phyloP scores from a whole-genome alignment of 2,113 vertebrate species.

The Axis porcinus region DNA sequence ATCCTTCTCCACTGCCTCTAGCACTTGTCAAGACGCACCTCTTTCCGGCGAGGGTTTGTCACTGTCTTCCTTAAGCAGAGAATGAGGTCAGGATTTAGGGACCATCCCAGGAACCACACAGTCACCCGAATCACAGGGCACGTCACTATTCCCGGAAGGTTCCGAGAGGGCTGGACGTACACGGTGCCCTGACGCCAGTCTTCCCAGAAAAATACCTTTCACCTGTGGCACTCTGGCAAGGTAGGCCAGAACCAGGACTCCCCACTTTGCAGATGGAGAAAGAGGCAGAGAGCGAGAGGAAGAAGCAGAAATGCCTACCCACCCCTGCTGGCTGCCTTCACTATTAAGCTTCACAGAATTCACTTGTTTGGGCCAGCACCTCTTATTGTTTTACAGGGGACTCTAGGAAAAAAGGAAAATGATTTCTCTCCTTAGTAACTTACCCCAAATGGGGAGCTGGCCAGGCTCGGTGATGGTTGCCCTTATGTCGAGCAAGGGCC shows the following conservation, averaged over 20 bases:
- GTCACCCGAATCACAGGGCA: not conserved
- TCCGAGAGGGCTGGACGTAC: rapidly evolving
- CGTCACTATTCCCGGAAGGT: not conserved
- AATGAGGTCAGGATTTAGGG: not conserved
- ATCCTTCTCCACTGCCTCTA: not conserved
- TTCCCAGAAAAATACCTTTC: not conserved
- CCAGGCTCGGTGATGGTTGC: rapidly evolving
- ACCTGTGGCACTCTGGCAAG: not conserved
- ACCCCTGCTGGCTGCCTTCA: not conserved
- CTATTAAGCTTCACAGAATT: not conserved
- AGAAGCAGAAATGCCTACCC: not conserved
- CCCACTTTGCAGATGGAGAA: not conserved
- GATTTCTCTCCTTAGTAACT: not conserved
- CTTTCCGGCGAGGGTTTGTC: not conserved
- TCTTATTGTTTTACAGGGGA: not conserved
- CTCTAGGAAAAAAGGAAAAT: not conserved
- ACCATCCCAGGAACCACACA: not conserved
- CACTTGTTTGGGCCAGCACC: not conserved
- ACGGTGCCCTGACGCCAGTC: rapidly evolving
- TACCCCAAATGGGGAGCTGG: not conserved
- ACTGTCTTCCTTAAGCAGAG: not conserved
- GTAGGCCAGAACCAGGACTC: not conserved
- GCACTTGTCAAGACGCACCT: not conserved
- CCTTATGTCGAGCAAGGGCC: rapidly evolving
- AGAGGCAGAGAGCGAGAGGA: not conserved